Conservation (phyloP, 1,140 invertebrate species). For the Cherax quadricarinatus region DNA sequence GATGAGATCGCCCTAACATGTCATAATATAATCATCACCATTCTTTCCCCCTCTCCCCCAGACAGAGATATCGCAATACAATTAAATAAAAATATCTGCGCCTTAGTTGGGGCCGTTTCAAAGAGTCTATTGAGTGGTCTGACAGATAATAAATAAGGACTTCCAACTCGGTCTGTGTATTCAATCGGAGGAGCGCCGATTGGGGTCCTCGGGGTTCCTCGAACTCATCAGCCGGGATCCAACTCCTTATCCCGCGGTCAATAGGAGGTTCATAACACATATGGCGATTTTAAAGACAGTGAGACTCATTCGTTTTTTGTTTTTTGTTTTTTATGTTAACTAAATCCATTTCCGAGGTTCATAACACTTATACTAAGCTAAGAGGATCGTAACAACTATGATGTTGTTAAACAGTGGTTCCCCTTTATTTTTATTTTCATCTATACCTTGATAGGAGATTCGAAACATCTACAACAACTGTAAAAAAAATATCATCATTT, state of each 20-base stretch:
- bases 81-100: background rate
- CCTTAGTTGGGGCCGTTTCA: background rate
- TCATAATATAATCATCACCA: slow-evolving; percentile 39
- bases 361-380: too few species aligned
- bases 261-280: too few species aligned
- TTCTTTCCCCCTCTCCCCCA: background rate
- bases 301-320: too few species aligned
- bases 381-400: background rate
- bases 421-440: background rate
- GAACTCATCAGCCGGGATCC: too few species aligned
- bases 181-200: background rate
- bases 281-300: too few species aligned
- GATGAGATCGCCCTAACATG: too few species aligned
- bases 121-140: background rate
- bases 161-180: background rate
- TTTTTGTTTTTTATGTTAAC: too few species aligned
- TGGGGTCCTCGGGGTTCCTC: too few species aligned
- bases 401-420: background rate
- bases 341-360: background rate
- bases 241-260: too few species aligned
- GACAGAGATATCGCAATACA: slow-evolving; percentile 27
- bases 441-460: background rate
- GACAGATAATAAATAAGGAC: slow-evolving; percentile 34
- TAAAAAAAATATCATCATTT: too few species aligned
- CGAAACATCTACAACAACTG: too few species aligned